Base-by-base conservation (phyloP, 2,888 invertebrate species). In the Callyntrura sp. region DNA sequence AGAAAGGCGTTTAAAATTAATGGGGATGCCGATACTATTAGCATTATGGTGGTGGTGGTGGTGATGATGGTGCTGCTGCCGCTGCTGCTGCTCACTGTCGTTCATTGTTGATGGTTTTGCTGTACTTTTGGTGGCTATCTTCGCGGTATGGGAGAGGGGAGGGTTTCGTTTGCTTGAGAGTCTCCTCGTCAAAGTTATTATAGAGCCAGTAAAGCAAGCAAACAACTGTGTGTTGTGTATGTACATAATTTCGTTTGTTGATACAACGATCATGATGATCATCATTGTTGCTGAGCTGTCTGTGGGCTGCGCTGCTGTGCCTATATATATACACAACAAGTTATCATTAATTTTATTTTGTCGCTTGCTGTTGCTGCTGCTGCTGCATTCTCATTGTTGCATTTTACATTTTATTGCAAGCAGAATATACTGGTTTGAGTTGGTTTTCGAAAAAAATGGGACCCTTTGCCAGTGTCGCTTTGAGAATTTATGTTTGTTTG, bases 1-100 rank as follows among this genome's bases (percentile, higher is more conserved):
- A 85, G 85, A 78, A 73, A 86, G 78, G 86, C 79, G 86, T 78
- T 78, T 51, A 60, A 55, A 65, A 68, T 57, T 60, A 79, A 79
- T 79, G 79, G 78, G 78, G 57, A 60, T 60, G 79, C 60, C 78
- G 20, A 25, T 25, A 25, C 51, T 5, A 35, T 35, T 35, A 35
- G 35, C 35, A 35, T 35, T 35, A 35, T 35, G 35, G 6, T 35
- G 35, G 35, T 35, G 35, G 35, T 35, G 35, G 35, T 35, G 35
- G 3, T 35, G 35, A 2, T 35, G 35, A 2, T 35, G 35, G 3
- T 6, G 35, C n/a, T 57, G 12, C 79, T 14, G 14, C 28, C 45
- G 43, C 78, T 78, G 78, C 28, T 55, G 78, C 35, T n/a, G 48
- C n/a, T 35, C 76, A 48, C 20, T 43, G 62, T n/a, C 68, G 48